A percentile compares a stretch with the other conserved stretches of the same genome.
phyloP scores from a whole-genome alignment of 1,140 invertebrate genomes.

The Helicoverpa armigera region DNA sequence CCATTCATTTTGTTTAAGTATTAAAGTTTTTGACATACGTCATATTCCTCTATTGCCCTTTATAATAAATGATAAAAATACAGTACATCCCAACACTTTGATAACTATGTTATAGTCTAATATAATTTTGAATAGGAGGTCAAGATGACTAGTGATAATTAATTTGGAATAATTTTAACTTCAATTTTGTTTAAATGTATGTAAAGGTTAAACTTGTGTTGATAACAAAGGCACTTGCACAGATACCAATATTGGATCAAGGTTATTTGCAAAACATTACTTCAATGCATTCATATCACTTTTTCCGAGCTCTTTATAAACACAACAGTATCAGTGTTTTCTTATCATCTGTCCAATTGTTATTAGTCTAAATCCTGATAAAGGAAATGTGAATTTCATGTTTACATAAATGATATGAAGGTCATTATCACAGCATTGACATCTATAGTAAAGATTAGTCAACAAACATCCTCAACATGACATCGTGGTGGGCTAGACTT shows the following conservation, averaged over 20 bases:
- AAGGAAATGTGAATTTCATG: conserved; percentile 1
- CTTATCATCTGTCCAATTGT: neutral
- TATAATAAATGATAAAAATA: too few relatives aligned
- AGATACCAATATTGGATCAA: conserved; percentile 18
- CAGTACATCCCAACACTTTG: too few relatives aligned
- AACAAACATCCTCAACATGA: neutral
- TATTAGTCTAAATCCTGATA: conserved; percentile 14
- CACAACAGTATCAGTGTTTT: neutral
- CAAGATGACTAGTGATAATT: neutral
- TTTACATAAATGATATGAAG: conserved; percentile 27
- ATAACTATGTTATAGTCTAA: too few relatives aligned
- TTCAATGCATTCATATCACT: too few relatives aligned
- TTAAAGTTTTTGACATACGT: too few relatives aligned
- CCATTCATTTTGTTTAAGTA: neutral
- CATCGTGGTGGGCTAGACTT: neutral
- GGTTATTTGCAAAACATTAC: neutral
- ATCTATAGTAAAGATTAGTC: conserved; percentile 10
- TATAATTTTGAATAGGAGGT: neutral
- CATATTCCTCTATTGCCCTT: too few relatives aligned
- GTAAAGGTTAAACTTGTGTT: conserved; percentile 3
- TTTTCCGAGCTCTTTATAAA: too few relatives aligned
- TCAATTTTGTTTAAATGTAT: neutral
- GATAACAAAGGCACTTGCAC: conserved; percentile 3
- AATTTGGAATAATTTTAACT: neutral
- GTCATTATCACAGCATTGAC: conserved; percentile 19